Conservation (phyloP, 2,113 vertebrate genomes). For the Leuciscus idus region DNA sequence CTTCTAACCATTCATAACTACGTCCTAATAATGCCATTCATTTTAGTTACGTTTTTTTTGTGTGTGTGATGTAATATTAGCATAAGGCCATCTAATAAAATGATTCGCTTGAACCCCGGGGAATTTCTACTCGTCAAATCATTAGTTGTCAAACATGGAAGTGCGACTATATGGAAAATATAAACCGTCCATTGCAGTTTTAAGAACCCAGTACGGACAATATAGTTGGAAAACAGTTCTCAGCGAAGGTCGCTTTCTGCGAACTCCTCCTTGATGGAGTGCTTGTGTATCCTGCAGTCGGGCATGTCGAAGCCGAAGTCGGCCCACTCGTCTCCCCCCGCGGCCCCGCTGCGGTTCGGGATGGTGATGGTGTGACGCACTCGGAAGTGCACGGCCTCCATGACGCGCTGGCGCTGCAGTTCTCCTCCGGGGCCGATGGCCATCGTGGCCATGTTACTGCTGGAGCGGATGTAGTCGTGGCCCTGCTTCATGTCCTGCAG, state of each 20-base stretch:
- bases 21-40: neutral
- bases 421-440: conserved; percentile 85
- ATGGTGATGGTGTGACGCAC: conserved; percentile 99
- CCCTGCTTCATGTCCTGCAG: conserved; percentile 95
- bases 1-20: neutral
- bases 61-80: neutral
- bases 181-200: conserved; percentile 30
- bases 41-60: neutral
- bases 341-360: conserved; percentile 81
- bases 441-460: conserved; percentile 88
- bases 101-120: neutral
- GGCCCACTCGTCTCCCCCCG: conserved; percentile 86
- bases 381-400: conserved; percentile 97
- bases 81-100: conserved; percentile 16
- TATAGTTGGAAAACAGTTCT: conserved; percentile 46
- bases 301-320: conserved; percentile 99
- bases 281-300: conserved; percentile 87
- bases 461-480: conserved; percentile 87
- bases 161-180: conserved; percentile 36
- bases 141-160: conserved; percentile 37
- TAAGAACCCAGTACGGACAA: conserved; percentile 7
- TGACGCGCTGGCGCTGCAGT: conserved; percentile 94
- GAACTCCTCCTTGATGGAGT: conserved; percentile 96
- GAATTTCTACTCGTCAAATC: neutral
- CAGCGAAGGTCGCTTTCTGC: conserved; percentile 88